phyloP scores from a whole-genome alignment of 2,888 invertebrate species.

The Apamea crenata region DNA sequence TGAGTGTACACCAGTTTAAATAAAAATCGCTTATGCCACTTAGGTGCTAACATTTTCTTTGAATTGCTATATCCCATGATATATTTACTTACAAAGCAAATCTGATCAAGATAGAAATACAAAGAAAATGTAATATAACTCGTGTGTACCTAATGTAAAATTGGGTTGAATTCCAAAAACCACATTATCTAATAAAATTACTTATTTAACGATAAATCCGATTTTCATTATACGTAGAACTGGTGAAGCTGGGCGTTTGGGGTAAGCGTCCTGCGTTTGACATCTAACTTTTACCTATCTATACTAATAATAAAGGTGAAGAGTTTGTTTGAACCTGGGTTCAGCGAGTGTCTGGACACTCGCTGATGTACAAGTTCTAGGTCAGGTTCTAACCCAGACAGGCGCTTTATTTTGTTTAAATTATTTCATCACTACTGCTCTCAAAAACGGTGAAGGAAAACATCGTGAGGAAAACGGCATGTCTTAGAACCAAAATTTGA shows the following conservation, averaged over 20 bases:
- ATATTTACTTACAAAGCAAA: background rate
- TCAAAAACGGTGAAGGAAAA: background rate
- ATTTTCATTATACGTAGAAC: background rate
- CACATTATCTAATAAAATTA: background rate
- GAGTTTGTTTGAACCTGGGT: too few species aligned
- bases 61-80: background rate
- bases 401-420: background rate
- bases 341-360: too few species aligned
- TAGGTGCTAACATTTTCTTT: background rate
- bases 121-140: constrained; percentile 1
- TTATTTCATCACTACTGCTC: background rate
- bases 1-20: background rate
- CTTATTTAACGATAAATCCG: background rate
- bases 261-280: too few species aligned
- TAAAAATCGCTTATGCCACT: background rate
- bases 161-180: background rate
- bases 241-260: background rate
- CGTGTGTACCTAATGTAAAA: constrained; percentile 3
- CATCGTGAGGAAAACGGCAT: too few species aligned
- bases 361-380: too few species aligned
- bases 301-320: too few species aligned
- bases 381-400: background rate
- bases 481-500: too few species aligned
- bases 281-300: too few species aligned
- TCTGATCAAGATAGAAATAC: constrained; percentile 19